Percentiles rank a stretch among this genome's conserved stretches.
phyloP scores from a whole-genome alignment of 2,888 invertebrate genomes.

The Caenorhabditis parvicauda region DNA sequence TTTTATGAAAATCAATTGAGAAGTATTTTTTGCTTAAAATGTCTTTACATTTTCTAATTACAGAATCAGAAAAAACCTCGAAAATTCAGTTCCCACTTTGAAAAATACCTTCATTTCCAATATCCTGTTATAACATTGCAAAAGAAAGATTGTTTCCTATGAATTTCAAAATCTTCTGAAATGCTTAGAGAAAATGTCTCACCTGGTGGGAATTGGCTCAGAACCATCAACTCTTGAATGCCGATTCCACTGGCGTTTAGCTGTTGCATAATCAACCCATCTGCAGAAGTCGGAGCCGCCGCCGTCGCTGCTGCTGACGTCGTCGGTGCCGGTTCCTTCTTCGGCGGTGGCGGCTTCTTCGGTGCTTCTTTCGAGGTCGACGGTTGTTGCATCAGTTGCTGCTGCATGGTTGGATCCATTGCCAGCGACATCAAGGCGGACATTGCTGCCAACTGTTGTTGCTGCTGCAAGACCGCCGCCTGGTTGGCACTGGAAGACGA shows the following conservation, averaged over 20 bases:
- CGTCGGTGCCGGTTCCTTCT: slow-evolving; percentile 6
- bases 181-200: no score
- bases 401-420: slow-evolving; percentile 4
- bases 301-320: slow-evolving; percentile 2
- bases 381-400: background rate
- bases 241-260: slow-evolving; percentile 23
- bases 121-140: no score
- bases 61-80: no score
- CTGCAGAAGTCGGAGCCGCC: slow-evolving; percentile 3
- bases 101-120: no score
- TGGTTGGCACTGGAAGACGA: slow-evolving; percentile 7
- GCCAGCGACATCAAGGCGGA: slow-evolving; percentile 1
- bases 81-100: no score
- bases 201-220: slow-evolving; percentile 13
- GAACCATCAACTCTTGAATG: slow-evolving; percentile 10
- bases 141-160: no score
- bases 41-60: no score
- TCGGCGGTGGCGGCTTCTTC: slow-evolving; percentile 6
- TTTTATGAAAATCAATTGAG: no score
- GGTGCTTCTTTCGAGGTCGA: slow-evolving; percentile 9
- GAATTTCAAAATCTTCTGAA: no score
- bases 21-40: no score
- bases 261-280: slow-evolving; percentile 16
- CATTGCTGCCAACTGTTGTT: slow-evolving; percentile 10
- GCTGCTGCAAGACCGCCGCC: slow-evolving; percentile 11